Percentiles rank a stretch among this genome's conserved stretches.
Evolutionary conservation across 1,140 invertebrate species (phyloP).

Genomic region (Elysia chlorotica): DNA sequence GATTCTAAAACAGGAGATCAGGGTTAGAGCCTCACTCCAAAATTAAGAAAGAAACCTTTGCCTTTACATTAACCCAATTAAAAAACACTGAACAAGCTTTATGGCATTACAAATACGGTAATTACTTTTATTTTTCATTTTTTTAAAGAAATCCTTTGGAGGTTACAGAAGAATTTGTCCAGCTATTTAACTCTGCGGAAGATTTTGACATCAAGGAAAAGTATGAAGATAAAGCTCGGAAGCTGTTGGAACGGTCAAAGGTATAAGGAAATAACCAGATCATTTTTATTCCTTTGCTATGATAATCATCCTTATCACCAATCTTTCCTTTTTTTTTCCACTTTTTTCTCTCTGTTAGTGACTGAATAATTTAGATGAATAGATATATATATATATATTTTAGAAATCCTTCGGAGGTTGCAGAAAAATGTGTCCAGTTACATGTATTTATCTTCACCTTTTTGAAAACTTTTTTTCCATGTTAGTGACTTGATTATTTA

Average conservation of each 20-base stretch:
- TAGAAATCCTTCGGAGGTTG: too few species aligned
- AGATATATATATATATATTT: too few species aligned
- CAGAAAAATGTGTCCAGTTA: too few species aligned
- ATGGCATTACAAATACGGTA: background rate
- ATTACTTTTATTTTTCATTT: background rate
- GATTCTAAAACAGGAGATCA: too few species aligned
- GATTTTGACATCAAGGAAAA: slow-evolving; percentile 47
- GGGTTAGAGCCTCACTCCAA: too few species aligned
- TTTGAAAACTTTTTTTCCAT: background rate
- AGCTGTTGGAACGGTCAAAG: slow-evolving; percentile 60
- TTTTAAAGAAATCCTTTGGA: slow-evolving; percentile 55
- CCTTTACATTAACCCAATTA: too few species aligned
- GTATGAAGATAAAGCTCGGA: slow-evolving; percentile 52
- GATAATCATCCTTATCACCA: too few species aligned
- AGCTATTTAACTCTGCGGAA: slow-evolving; percentile 53
- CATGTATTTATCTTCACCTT: too few species aligned
- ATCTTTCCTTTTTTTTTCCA: too few species aligned
- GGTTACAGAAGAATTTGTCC: slow-evolving; percentile 59
- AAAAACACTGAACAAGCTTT: background rate
- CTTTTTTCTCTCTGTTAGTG: too few species aligned
- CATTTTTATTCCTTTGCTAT: slow-evolving; percentile 1
- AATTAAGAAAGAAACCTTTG: too few species aligned
- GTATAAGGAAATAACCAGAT: slow-evolving; percentile 29
- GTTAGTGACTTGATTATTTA: background rate
- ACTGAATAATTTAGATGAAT: too few species aligned